Base-by-base conservation (phyloP, 2,888 invertebrate species). In the Holacanthella duospinosa region DNA sequence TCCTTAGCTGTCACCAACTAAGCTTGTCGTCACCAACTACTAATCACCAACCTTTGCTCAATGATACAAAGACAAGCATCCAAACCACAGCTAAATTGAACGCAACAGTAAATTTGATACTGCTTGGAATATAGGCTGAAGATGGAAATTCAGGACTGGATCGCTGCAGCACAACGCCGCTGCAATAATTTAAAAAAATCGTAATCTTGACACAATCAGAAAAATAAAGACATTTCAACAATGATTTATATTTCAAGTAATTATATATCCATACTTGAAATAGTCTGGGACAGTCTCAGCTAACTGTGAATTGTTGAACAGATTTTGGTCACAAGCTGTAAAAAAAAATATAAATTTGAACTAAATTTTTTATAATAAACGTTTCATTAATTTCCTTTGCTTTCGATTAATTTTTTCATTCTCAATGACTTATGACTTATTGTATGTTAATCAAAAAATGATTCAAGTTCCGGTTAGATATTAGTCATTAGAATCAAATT, bases 81-180 rank as follows among this genome's bases (percentile, higher is more conserved):
- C 93, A 93, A 26, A 92, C 86, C 2, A 93, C 87, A 0, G 89
- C 89, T 76, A 93, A 80, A 77, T 92, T 91, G 78, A 93, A 91
- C 1, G 91, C 89, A 68, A 91, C 84, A 81, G 93, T 89, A 78
- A 92, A 91, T 77, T 88, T 88, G 64, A 89, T 83, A 59, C 81
- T 83, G 28, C 86, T 66, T n/a, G 69, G 66, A n/a, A 65, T 59
- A 28, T 65, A 65, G 1, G 77, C 57, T 74, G 79, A 71, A 21
- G 78, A 77, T 60, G 76, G 77, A 43, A 79, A 75, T 63, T 78
- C 64, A n/a, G 67, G 63, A 62, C 57, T 79, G 68, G 78, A 77
- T 59, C 87, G 80, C 74, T 89, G 88, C 60, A 92, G 78, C n/a
- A 92, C 91, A 58, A 88, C 85, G 9, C 86, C 86, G 77, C 87